Conservation (phyloP, 2,797 vertebrate species). For the Atherinosoma microstoma region DNA sequence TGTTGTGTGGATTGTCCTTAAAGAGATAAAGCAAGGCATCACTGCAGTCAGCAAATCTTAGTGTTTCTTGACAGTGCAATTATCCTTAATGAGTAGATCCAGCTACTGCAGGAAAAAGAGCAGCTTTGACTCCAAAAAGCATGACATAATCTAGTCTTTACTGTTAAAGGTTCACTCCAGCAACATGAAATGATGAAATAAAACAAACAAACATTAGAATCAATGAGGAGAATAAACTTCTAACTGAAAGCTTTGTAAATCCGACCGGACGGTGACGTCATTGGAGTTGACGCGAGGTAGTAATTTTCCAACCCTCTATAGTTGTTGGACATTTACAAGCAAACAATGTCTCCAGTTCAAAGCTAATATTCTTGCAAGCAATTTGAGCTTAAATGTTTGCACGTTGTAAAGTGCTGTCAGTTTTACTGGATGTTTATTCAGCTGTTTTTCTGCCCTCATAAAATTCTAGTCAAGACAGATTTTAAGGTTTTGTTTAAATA, state of each 20-base stretch:
- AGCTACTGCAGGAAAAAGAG: neutral
- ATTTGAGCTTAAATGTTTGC: slow-evolving; percentile 10
- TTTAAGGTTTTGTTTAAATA: slow-evolving; percentile 18
- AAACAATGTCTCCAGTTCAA: slow-evolving; percentile 34
- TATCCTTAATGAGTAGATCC: neutral
- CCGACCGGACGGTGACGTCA: slow-evolving; percentile 20
- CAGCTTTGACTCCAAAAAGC: neutral
- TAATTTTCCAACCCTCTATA: slow-evolving; percentile 31
- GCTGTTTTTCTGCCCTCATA: slow-evolving; percentile 16
- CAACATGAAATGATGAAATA: slow-evolving; percentile 16
- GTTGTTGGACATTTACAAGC: slow-evolving; percentile 40
- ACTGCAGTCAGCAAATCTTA: neutral
- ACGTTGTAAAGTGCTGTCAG: slow-evolving; percentile 8
- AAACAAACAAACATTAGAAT: neutral
- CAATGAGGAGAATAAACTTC: slow-evolving; percentile 11
- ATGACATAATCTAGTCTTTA: neutral
- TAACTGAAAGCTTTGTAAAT: slow-evolving; percentile 26
- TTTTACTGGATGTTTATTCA: slow-evolving; percentile 26
- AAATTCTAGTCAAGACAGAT: neutral
- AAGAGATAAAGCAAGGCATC: neutral
- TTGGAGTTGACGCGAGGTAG: slow-evolving; percentile 9
- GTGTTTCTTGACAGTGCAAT: neutral
- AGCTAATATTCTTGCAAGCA: slow-evolving; percentile 17
- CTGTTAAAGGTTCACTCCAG: slow-evolving; percentile 6
- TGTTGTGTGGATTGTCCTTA: neutral